Conservation (phyloP, 2,797 vertebrate species). For the Diplodus puntazzo region DNA sequence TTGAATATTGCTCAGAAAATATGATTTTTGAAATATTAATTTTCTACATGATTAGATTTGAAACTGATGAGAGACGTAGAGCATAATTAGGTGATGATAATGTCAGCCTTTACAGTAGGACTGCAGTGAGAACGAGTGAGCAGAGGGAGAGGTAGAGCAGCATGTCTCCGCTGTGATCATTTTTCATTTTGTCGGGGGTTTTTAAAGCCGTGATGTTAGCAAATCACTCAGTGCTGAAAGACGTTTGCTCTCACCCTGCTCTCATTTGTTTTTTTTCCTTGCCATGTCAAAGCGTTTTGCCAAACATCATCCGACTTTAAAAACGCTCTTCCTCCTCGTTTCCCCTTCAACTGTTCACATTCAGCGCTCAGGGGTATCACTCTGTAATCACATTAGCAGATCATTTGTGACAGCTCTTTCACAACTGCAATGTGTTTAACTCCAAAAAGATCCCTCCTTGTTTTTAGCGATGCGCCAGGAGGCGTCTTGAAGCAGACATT, state of each 20-base stretch:
- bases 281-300: conserved; percentile 42
- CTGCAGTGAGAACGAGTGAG: conserved; percentile 37
- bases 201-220: conserved; percentile 32
- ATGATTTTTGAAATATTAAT: conserved; percentile 80
- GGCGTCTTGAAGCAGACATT: conserved; percentile 53
- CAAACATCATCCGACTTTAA: conserved; percentile 45
- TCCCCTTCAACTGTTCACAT: conserved; percentile 27
- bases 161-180: conserved; percentile 33
- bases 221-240: conserved; percentile 35
- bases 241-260: conserved; percentile 22
- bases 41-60: conserved; percentile 81
- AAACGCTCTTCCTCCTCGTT: conserved; percentile 20
- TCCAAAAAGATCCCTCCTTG: conserved; percentile 49
- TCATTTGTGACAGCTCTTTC: conserved; percentile 69
- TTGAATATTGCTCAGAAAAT: conserved; percentile 68
- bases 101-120: conserved; percentile 61
- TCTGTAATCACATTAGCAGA: conserved; percentile 72
- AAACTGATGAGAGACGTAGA: conserved; percentile 79
- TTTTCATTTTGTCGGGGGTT: conserved; percentile 28
- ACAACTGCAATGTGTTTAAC: conserved; percentile 56
- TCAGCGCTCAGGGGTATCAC: conserved; percentile 47
- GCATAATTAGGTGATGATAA: conserved; percentile 79
- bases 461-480: conserved; percentile 36
- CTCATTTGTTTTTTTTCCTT: not conserved
- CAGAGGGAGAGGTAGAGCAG: conserved; percentile 9